Evolutionary conservation across 2,797 vertebrate species (phyloP).

Genomic region (Picus viridis): DNA sequence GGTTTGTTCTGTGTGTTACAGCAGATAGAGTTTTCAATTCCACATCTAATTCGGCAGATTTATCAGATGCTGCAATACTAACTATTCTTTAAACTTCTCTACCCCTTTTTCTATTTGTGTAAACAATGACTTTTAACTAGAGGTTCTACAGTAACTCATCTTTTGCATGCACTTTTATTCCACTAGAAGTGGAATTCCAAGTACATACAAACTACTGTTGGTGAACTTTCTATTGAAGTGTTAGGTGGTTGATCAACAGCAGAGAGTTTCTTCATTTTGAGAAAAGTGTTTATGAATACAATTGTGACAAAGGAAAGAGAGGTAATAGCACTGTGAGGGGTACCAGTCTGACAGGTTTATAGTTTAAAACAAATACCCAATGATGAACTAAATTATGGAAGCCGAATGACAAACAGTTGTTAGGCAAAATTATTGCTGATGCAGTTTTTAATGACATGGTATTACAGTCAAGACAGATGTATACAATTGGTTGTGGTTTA

Average conservation of each 20-base stretch:
- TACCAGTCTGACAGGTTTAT: neutral
- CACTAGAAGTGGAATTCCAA: neutral
- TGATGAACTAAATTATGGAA: neutral
- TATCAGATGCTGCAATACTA: neutral
- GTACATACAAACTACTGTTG: neutral
- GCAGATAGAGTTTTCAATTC: neutral
- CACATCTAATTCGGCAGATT: neutral
- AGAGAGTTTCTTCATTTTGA: slow-evolving; percentile 4
- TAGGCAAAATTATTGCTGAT: neutral
- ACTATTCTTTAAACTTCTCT: neutral
- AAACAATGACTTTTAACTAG: slow-evolving; percentile 15
- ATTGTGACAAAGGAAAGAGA: neutral
- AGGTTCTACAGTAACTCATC: neutral
- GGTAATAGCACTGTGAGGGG: neutral
- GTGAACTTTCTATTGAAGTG: neutral
- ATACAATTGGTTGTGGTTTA: neutral
- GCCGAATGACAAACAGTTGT: neutral
- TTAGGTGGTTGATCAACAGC: slow-evolving; percentile 2
- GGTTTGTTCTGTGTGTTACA: neutral
- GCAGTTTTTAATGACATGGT: neutral
- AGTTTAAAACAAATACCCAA: neutral
- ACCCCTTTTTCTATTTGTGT: neutral
- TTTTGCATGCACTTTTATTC: neutral
- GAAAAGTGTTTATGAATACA: neutral
- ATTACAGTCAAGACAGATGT: neutral